Evolutionary conservation across 2,888 invertebrate genomes (phyloP), one percentile per base, ranked within the genome.

Genomic region (Serrognathus titanus): DNA sequence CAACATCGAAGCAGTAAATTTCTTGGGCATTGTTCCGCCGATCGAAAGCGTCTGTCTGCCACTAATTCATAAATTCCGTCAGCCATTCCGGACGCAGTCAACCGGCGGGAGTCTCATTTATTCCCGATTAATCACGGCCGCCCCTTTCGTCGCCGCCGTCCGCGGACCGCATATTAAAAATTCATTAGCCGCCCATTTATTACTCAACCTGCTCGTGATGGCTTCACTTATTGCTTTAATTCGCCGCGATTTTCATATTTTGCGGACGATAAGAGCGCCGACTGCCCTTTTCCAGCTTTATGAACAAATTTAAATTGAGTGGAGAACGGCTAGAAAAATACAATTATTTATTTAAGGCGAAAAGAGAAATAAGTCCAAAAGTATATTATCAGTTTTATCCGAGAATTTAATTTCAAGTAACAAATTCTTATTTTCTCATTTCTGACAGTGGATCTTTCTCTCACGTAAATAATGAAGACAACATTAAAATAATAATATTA

Each of bases 101-200:
- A 45, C 43, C 55, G 41, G 45, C 12, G 50, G 55, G 50, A 50
- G 55, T 50, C 55, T 55, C 55, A 55, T 55, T 55, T 55, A 55
- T 50, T 55, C 40, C 50, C 55, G 55, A 55, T 55, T 55, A 55
- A 55, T 55, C 49, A 51, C 43, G 48, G 46, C 40, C 48, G 49
- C 49, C 55, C 31, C 46, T 45, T 16, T 36, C n/a, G 43, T 41
- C 49, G 37, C 41, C 50, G 38, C 41, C 31, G 45, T 48, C 43
- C 55, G 38, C 50, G 55, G 39, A 46, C 38, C 50, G 55, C 55
- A 55, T 55, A 51, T 55, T 50, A 55, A 55, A 55, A 55, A 55
- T 55, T 51, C 55, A 55, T 55, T 55, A 54, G 36, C 20, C 54
- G 35, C 24, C 54, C 49, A 54, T 54, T 31, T 50, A 50, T 54